Conservation (phyloP, 2,888 invertebrate species). For the Epirrhoe alternata region DNA sequence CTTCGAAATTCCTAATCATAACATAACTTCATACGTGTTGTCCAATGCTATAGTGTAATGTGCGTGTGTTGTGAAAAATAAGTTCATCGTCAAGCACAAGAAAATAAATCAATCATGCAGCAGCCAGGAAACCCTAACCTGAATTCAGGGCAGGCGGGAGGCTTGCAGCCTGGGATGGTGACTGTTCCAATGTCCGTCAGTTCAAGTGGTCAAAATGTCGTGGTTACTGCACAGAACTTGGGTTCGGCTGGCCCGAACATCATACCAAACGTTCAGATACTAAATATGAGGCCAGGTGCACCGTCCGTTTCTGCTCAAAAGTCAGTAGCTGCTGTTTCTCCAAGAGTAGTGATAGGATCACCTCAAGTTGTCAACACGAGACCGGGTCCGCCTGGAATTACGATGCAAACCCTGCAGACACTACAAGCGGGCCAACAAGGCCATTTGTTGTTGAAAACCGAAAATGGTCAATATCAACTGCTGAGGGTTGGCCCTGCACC, state of each 20-base stretch:
- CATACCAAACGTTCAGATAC: conserved; percentile 93
- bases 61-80: too few relatives aligned
- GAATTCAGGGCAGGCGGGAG: conserved; percentile 34
- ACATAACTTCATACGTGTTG: too few relatives aligned
- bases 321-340: conserved; percentile 90
- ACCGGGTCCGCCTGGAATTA: conserved; percentile 93
- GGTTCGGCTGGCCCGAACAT: conserved; percentile 87
- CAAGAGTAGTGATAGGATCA: conserved; percentile 93
- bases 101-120: conserved; percentile 20
- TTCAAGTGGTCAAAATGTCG: conserved; percentile 83
- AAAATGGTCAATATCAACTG: conserved; percentile 98
- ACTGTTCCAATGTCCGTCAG: conserved; percentile 87
- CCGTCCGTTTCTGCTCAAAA: conserved; percentile 92
- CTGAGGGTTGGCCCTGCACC: conserved; percentile 91
- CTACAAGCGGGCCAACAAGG: conserved; percentile 95
- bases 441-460: conserved; percentile 96
- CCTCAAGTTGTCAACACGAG: conserved; percentile 96
- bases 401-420: conserved; percentile 94
- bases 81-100: background rate
- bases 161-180: conserved; percentile 84
- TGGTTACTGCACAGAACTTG: conserved; percentile 86
- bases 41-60: too few relatives aligned
- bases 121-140: conserved; percentile 29
- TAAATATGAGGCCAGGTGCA: conserved; percentile 90
- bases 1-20: too few relatives aligned